Conservation (phyloP, 2,113 vertebrate species). For the Gila orcuttii region DNA sequence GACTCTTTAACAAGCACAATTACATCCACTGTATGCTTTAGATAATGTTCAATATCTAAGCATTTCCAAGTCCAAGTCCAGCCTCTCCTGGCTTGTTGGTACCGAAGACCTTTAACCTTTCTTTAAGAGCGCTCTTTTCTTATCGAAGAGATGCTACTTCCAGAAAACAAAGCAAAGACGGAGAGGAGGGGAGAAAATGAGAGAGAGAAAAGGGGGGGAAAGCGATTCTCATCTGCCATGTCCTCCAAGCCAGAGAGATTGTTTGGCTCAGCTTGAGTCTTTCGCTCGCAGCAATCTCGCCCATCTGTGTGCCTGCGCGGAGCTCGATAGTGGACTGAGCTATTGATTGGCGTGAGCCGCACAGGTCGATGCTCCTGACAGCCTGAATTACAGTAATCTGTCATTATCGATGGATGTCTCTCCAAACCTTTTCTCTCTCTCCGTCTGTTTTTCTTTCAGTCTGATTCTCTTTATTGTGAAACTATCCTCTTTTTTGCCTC, state of each 20-base stretch:
- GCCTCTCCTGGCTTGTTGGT: background rate
- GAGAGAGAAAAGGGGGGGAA: slow-evolving; percentile 37
- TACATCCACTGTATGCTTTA: background rate
- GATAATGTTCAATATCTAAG: background rate
- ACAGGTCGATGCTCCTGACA: slow-evolving; percentile 95
- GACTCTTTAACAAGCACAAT: too few relatives aligned
- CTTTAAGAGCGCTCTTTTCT: slow-evolving; percentile 50
- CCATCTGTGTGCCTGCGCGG: slow-evolving; percentile 77
- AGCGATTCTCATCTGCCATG: slow-evolving; percentile 63
- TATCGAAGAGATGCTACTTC: slow-evolving; percentile 71
- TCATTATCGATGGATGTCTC: slow-evolving; percentile 95
- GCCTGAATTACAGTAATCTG: slow-evolving; percentile 99
- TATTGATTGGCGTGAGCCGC: slow-evolving; percentile 96
- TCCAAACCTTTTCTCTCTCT: slow-evolving; percentile 51
- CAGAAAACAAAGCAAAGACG: slow-evolving; percentile 50
- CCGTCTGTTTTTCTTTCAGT: slow-evolving; percentile 40
- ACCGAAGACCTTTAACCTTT: slow-evolving; percentile 3
- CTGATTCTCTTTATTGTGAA: slow-evolving; percentile 25
- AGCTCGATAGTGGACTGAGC: slow-evolving; percentile 84
- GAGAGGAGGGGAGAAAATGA: background rate
- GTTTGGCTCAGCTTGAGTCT: slow-evolving; percentile 81
- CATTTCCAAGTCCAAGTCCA: slow-evolving; percentile 2
- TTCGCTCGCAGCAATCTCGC: slow-evolving; percentile 73
- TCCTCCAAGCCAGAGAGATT: slow-evolving; percentile 66
- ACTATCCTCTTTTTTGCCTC: background rate